Conservation (phyloP, 2,888 invertebrate species). For the Thymelicus lineola region DNA sequence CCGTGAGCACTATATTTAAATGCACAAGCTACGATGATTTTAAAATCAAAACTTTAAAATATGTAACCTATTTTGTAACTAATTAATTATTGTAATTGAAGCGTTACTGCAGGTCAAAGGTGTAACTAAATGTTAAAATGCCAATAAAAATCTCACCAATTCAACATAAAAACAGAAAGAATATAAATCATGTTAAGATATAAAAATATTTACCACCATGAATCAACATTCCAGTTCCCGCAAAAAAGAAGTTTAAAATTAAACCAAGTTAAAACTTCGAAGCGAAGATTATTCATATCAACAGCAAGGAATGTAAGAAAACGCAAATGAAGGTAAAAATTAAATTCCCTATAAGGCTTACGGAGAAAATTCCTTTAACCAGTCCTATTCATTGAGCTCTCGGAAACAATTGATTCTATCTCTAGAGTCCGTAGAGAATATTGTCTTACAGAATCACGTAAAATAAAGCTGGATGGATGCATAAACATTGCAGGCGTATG, state of each 20-base stretch:
- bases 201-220: too few species aligned
- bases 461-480: slow-evolving; percentile 50
- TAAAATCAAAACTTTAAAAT: too few species aligned
- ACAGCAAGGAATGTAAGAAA: slow-evolving; percentile 21
- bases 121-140: too few species aligned
- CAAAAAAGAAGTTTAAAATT: background rate
- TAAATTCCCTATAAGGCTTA: slow-evolving; percentile 22
- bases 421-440: slow-evolving; percentile 25
- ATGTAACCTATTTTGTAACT: too few species aligned
- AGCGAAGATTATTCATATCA: slow-evolving; percentile 36
- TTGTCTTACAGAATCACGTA: slow-evolving; percentile 42
- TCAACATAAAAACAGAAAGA: too few species aligned
- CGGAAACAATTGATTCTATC: slow-evolving; percentile 34
- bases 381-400: slow-evolving; percentile 32
- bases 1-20: too few species aligned
- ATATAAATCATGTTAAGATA: too few species aligned
- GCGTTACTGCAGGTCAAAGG: too few species aligned
- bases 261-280: slow-evolving; percentile 3
- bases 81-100: too few species aligned
- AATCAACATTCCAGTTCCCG: too few species aligned
- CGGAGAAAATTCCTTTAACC: slow-evolving; percentile 23
- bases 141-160: too few species aligned
- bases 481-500: slow-evolving; percentile 55
- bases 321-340: slow-evolving; percentile 21
- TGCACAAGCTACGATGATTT: too few species aligned